A percentile compares a stretch with the other conserved stretches of the same genome.
Conservation (phyloP, 2,888 invertebrate species). For the Drosophila borborema region DNA sequence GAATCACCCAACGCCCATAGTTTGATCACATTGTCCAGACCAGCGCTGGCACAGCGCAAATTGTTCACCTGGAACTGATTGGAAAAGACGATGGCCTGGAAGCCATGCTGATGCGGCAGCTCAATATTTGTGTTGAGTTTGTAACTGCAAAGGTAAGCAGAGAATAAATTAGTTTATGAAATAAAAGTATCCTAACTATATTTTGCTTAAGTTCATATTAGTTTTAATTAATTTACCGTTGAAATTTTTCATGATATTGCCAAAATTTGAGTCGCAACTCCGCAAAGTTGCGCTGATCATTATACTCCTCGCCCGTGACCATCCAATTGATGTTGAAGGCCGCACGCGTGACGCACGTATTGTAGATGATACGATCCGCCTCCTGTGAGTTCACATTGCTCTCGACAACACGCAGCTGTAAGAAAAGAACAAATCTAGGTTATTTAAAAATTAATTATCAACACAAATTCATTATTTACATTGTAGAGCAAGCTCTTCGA, state of each 20-base stretch:
- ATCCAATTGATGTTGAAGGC: constrained; percentile 91
- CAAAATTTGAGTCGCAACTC: constrained; percentile 92
- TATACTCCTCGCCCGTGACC: constrained; percentile 89
- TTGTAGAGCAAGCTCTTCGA: constrained; percentile 89
- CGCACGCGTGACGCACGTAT: constrained; percentile 89
- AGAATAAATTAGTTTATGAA: background rate
- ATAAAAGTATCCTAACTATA: no score
- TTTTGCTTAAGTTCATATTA: background rate
- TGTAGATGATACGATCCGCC: constrained; percentile 87
- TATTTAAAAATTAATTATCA: background rate
- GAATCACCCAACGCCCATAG: constrained; percentile 89
- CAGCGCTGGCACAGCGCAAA: constrained; percentile 88
- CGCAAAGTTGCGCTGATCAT: constrained; percentile 87
- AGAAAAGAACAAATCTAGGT: background rate
- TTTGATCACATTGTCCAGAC: constrained; percentile 89
- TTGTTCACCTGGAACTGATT: constrained; percentile 86
- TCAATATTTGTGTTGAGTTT: constrained; percentile 90
- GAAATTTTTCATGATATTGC: constrained; percentile 87
- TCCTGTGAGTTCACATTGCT: constrained; percentile 90
- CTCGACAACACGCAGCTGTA: constrained; percentile 89
- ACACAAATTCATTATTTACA: constrained; percentile 85
- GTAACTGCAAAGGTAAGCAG: constrained; percentile 86
- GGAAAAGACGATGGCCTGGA: constrained; percentile 87
- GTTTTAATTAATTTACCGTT: constrained; percentile 85
- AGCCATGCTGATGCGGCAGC: constrained; percentile 88